These are phyloP conservation scores for Clanis bilineata DNA, from an alignment of 2,888 invertebrate genomes.

Conservation along the genomic window DNA sequence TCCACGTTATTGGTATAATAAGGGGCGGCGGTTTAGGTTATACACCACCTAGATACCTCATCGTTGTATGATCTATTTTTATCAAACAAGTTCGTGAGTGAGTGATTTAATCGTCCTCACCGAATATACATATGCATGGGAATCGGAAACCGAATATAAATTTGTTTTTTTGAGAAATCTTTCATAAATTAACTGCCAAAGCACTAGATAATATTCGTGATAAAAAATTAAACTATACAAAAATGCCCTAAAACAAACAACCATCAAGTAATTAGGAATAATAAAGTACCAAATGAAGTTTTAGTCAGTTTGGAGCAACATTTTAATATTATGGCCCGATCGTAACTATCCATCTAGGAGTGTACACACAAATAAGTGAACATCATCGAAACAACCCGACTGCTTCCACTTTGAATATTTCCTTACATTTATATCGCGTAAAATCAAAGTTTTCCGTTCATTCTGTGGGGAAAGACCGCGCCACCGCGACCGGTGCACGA, in stretches of 20 bases:
- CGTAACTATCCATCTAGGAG: not conserved
- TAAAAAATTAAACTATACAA: too few species aligned
- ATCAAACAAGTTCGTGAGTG: not conserved
- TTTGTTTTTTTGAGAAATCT: too few species aligned
- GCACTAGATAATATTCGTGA: too few species aligned
- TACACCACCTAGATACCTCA: not conserved
- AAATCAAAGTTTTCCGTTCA: slow-evolving; percentile 17
- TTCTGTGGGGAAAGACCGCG: slow-evolving; percentile 6
- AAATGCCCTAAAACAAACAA: too few species aligned
- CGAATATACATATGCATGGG: too few species aligned
- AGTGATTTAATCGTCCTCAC: not conserved
- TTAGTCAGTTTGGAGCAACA: too few species aligned
- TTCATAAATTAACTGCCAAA: too few species aligned
- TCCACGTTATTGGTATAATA: slow-evolving; percentile 49
- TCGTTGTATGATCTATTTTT: not conserved
- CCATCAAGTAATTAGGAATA: too few species aligned
- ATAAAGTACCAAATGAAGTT: too few species aligned
- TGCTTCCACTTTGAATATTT: slow-evolving; percentile 4
- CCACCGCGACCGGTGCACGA: slow-evolving; percentile 13
- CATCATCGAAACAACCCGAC: not conserved
- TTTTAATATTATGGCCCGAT: not conserved
- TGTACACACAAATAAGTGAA: not conserved
- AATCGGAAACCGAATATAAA: too few species aligned
- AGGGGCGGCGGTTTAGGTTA: not conserved
- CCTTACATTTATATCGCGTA: slow-evolving; percentile 21